Conservation (phyloP, 2,113 vertebrate genomes). For the Equus quagga region DNA sequence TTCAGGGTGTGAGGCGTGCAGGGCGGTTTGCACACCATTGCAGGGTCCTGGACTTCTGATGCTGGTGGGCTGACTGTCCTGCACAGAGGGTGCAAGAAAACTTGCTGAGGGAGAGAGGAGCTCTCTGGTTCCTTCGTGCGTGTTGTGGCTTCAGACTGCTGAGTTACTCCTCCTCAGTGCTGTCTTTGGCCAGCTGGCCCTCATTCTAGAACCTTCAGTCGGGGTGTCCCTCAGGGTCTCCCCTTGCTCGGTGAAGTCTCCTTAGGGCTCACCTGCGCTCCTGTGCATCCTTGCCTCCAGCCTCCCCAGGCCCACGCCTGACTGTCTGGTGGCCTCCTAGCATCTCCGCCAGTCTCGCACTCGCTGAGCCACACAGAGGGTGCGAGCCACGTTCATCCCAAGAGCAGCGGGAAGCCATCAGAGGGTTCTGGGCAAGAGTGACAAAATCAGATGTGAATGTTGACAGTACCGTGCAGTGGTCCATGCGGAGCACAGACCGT, state of each 20-base stretch:
- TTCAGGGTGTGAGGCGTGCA: fast-evolving
- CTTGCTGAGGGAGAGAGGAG: fast-evolving
- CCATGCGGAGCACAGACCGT: fast-evolving
- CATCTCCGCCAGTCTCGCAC: background rate
- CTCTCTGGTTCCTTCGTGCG: fast-evolving
- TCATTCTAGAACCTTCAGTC: background rate
- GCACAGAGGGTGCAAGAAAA: fast-evolving
- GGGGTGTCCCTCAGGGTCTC: background rate
- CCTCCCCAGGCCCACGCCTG: background rate
- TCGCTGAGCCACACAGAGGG: background rate
- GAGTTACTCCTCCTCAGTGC: background rate
- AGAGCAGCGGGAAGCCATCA: fast-evolving
- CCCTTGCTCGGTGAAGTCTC: no score
- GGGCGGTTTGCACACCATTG: fast-evolving
- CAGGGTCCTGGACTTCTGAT: fast-evolving
- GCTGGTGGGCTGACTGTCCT: fast-evolving
- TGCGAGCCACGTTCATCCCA: fast-evolving
- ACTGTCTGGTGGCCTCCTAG: background rate
- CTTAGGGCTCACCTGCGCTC: background rate
- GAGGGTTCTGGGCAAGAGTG: background rate
- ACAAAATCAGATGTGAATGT: fast-evolving
- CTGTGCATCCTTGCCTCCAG: background rate
- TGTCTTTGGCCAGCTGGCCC: background rate
- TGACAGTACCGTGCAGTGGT: fast-evolving
- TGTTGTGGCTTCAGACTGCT: background rate